phyloP scores from a whole-genome alignment of 2,888 invertebrate species.

The Plebejus melissa region DNA sequence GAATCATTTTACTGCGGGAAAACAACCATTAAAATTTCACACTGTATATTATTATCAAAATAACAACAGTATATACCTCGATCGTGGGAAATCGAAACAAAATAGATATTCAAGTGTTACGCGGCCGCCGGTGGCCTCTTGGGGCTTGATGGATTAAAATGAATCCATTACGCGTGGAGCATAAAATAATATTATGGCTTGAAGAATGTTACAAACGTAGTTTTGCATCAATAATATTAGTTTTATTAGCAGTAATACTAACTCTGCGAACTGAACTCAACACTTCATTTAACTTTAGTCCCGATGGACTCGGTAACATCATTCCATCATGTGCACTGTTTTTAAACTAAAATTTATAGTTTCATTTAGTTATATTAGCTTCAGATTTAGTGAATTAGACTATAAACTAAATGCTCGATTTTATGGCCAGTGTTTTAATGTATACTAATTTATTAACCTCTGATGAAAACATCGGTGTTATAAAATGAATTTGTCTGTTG shows the following conservation, averaged over 20 bases:
- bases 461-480: neutral
- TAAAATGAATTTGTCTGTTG: neutral
- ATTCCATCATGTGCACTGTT: slow-evolving; percentile 15
- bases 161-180: neutral
- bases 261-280: slow-evolving; percentile 11
- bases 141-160: too few species aligned
- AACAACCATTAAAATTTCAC: too few species aligned
- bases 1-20: too few species aligned
- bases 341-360: slow-evolving; percentile 20
- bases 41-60: too few species aligned
- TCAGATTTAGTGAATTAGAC: slow-evolving; percentile 1
- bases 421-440: neutral
- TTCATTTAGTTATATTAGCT: slow-evolving; percentile 12
- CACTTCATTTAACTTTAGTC: slow-evolving; percentile 26
- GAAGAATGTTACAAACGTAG: neutral
- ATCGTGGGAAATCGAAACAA: too few species aligned
- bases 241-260: slow-evolving; percentile 16
- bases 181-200: neutral
- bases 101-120: too few species aligned
- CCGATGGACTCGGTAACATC: neutral
- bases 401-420: neutral
- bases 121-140: too few species aligned
- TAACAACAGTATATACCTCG: too few species aligned
- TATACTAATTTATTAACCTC: neutral
- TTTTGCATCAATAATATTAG: slow-evolving; percentile 13